Percentiles rank a stretch among this genome's conserved stretches.
Evolutionary conservation across 2,113 vertebrate genomes (phyloP).

Genomic region (Ivindomyrus marchei): DNA sequence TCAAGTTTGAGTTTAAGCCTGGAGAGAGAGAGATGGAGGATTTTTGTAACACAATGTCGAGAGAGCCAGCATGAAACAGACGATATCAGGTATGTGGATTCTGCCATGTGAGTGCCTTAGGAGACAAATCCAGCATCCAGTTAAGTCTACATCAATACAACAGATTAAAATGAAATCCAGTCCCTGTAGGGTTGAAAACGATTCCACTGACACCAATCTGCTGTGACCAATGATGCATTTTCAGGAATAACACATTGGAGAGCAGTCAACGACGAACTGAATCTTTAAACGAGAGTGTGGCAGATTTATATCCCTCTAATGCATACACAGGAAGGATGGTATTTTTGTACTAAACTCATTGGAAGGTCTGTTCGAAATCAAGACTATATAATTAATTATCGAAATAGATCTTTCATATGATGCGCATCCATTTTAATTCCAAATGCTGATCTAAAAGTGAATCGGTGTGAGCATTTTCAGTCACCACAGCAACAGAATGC

Average conservation of each 20-base stretch:
- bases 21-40: background rate
- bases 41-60: background rate
- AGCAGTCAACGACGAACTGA: background rate
- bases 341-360: background rate
- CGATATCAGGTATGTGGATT: background rate
- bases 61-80: background rate
- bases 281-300: background rate
- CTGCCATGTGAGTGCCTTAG: background rate
- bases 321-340: background rate
- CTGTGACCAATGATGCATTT: background rate
- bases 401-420: background rate
- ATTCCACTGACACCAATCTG: background rate
- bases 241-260: background rate
- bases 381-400: background rate
- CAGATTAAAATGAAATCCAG: background rate
- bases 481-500: background rate
- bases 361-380: background rate
- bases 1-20: conserved; percentile 98
- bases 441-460: background rate
- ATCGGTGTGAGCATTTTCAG: background rate
- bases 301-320: background rate
- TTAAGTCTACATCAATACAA: background rate
- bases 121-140: background rate
- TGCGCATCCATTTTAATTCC: background rate
- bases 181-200: background rate